These are phyloP conservation scores for Altica lythri DNA, from an alignment of 2,888 invertebrate species.

Conservation along the genomic window DNA sequence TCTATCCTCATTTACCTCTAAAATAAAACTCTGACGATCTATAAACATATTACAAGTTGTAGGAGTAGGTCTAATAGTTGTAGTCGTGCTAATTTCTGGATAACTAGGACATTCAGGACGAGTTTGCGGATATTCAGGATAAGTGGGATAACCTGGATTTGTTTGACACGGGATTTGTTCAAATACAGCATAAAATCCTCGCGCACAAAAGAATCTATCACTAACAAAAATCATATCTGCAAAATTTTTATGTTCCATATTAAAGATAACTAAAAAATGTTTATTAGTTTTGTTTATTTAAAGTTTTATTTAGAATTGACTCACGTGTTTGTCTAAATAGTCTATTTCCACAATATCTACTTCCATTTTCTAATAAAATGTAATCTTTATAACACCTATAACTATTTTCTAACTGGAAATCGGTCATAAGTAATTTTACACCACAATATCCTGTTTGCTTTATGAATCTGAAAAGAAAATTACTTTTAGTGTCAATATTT, in stretches of 20 bases:
- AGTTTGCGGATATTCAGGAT: no score
- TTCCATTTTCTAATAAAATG: slow-evolving; percentile 50
- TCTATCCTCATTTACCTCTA: slow-evolving; percentile 36
- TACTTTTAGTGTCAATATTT: not conserved
- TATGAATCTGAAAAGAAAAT: slow-evolving; percentile 50
- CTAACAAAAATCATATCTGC: slow-evolving; percentile 55
- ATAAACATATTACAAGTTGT: slow-evolving; percentile 44
- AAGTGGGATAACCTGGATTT: not conserved
- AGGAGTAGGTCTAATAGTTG: slow-evolving; percentile 5
- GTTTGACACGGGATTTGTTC: slow-evolving; percentile 53
- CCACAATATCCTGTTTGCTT: slow-evolving; percentile 55
- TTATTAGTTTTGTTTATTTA: no score
- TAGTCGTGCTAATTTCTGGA: slow-evolving; percentile 14
- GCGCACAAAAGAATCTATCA: slow-evolving; percentile 51
- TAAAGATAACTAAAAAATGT: slow-evolving; percentile 44
- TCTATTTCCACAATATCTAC: slow-evolving; percentile 56
- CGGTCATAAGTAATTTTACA: slow-evolving; percentile 53
- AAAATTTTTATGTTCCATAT: slow-evolving; percentile 37
- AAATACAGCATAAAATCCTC: slow-evolving; percentile 57
- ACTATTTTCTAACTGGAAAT: slow-evolving; percentile 58
- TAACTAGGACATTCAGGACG: slow-evolving; percentile 34
- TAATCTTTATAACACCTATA: slow-evolving; percentile 56
- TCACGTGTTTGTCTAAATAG: slow-evolving; percentile 52
- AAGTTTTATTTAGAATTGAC: no score
- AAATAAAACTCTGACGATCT: slow-evolving; percentile 43